Evolutionary conservation across 2,888 invertebrate species (phyloP).

Genomic region (Heliconius charithonia): DNA sequence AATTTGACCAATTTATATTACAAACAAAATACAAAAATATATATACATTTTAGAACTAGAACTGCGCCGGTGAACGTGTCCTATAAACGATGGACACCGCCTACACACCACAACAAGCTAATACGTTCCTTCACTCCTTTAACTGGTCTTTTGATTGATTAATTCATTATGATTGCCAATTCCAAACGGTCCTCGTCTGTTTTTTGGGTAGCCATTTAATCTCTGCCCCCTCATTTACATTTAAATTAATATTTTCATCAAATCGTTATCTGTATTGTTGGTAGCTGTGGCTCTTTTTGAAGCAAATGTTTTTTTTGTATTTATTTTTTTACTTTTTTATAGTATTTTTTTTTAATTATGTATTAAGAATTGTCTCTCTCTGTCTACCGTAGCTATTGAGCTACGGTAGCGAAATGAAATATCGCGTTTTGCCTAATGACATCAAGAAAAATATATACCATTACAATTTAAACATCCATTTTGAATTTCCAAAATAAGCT

Average conservation of each 20-base stretch:
- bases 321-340: neutral
- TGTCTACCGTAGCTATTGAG: no score
- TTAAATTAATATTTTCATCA: conserved; percentile 33
- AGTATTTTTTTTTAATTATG: no score
- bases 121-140: conserved; percentile 21
- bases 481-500: neutral
- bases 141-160: conserved; percentile 34
- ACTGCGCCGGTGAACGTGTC: neutral
- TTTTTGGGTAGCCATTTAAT: conserved; percentile 17
- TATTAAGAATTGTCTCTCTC: no score
- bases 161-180: conserved; percentile 32
- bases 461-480: neutral
- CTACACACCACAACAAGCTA: conserved; percentile 21
- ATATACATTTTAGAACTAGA: neutral
- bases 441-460: no score
- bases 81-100: conserved; percentile 25
- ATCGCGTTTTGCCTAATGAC: no score
- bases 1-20: no score
- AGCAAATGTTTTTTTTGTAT: neutral
- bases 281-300: neutral
- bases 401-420: no score
- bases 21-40: no score
- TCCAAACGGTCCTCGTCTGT: conserved; percentile 1
- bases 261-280: neutral
- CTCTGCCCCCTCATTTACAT: conserved; percentile 29